Base-by-base conservation (phyloP, 2,888 invertebrate species). In the Ptychoptera contaminata region DNA sequence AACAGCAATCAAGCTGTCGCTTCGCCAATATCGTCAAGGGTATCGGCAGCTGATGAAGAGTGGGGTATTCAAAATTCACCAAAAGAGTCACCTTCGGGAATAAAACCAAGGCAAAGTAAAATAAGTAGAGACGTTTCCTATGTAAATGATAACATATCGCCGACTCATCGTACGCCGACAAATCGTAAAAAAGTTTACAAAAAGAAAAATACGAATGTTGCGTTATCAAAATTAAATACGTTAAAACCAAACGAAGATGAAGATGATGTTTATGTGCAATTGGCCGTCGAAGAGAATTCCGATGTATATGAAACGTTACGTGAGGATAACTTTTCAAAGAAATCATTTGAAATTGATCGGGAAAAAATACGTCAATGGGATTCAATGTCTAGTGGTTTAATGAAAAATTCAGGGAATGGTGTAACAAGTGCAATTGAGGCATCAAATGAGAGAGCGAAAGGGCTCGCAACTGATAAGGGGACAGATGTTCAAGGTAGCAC, bases 311-410 rank as follows among this genome's bases (percentile, higher is more conserved):
- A 65, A 51, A 62, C 61, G 30, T 48, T 65, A 47, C 59, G 64
- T 2, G 63, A 63, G 42, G 64, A 55, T 34, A 60, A 58, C 7
- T 23, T 23, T 29, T 63, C 63, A 2, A 54, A 71, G 55, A 65
- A 69, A 50, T 71, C 70, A 43, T 70, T 73, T 54, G 77, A 77
- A 62, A 77, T 86, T 56, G 87, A 87, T 68, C 76, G 87, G 55
- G 87, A 87, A 67, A 86, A 82, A 54, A 72, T 87, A 54, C 74
- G 87, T 43, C 87, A 87, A 59, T 87, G 87, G 87, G 87, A 87
- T 67, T 74, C 86, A 56, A 76, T 87, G 78, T 87, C 87, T 48
- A 86, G 86, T 70, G 86, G 77, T 51, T 69, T 80, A 54, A 75
- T 78, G 73, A 77, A 67, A 53, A 69, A 68, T 51, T 55, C 56